Evolutionary conservation across 2,113 vertebrate genomes (phyloP), one percentile per base, ranked within the genome.

Genomic region (Pseudorhombus dupliciocellatus): DNA sequence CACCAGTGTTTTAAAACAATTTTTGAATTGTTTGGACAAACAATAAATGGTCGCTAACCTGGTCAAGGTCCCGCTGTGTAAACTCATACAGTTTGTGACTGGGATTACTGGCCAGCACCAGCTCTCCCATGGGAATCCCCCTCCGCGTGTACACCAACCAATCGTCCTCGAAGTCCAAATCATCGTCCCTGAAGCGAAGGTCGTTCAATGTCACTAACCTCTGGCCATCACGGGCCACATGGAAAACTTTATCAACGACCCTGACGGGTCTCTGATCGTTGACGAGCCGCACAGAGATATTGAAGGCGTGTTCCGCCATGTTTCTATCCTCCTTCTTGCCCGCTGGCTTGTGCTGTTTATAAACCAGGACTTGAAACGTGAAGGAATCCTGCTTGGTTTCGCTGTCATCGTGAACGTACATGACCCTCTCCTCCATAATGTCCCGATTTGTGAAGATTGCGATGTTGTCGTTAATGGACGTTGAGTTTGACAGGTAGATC

Each of bases 221-320:
- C 68, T 95, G 95, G 20, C 94, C 87, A 0, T 94, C 94, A 26
- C 89, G 80, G 31, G 95, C 93, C 7, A 97, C 56, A 0, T 94
- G 91, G 85, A 98, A 97, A 63, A 95, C 87, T 61, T 95, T 94
- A 84, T 96, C 94, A 0, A 96, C 87, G 37, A 95, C 53, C 7
- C 93, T 89, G 31, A 95, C 69, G 2, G 96, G 96, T 79, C 95
- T 95, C 87, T 98, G 91, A 70, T 98, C 96, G 63, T 98, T 98
- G 85, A 95, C 93, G 16, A 97, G 84, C 44, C 91, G 88, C 50
- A 98, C 78, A 4, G 94, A 94, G 86, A 98, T 75, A 20, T 70
- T 93, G 52, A 96, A 96, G 68, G 31, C 89, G 26, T 94, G 89
- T 53, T 94, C 90, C 3, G 71, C 46, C 26, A 83, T 73, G 55